Conservation (phyloP, 1,140 invertebrate species). For the Heterodera schachtii region DNA sequence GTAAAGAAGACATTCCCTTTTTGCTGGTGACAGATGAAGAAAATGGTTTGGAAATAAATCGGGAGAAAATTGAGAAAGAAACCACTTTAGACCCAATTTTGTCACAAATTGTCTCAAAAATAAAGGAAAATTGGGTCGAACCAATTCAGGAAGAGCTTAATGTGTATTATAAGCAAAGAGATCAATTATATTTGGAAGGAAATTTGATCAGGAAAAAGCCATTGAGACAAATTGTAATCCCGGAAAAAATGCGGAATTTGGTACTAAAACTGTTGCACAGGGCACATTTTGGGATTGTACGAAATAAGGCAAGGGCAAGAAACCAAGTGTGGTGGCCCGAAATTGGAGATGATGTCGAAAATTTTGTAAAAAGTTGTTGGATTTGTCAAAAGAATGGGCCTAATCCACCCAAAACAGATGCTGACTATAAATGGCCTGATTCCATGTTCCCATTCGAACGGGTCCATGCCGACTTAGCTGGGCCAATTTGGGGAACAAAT, state of each 20-base stretch:
- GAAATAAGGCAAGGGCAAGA: background rate
- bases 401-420: background rate
- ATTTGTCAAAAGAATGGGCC: constrained; percentile 11
- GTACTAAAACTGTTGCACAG: constrained; percentile 1
- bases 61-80: background rate
- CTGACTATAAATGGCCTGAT: background rate
- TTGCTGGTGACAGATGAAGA: too few species aligned
- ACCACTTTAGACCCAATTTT: background rate
- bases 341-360: background rate
- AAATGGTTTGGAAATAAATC: background rate
- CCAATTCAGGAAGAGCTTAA: background rate
- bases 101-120: background rate
- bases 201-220: constrained; percentile 10
- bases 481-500: too few species aligned
- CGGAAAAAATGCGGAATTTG: background rate
- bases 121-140: constrained; percentile 12
- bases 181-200: constrained; percentile 1
- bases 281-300: constrained; percentile 8
- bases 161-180: background rate
- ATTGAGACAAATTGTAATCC: constrained; percentile 1
- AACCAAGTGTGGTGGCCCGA: background rate
- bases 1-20: too few species aligned
- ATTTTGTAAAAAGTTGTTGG: constrained; percentile 2
- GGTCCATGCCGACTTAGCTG: too few species aligned
- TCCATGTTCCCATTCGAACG: constrained; percentile 2